phyloP scores from a whole-genome alignment of 2,797 vertebrate species.

The Hydrophis major region DNA sequence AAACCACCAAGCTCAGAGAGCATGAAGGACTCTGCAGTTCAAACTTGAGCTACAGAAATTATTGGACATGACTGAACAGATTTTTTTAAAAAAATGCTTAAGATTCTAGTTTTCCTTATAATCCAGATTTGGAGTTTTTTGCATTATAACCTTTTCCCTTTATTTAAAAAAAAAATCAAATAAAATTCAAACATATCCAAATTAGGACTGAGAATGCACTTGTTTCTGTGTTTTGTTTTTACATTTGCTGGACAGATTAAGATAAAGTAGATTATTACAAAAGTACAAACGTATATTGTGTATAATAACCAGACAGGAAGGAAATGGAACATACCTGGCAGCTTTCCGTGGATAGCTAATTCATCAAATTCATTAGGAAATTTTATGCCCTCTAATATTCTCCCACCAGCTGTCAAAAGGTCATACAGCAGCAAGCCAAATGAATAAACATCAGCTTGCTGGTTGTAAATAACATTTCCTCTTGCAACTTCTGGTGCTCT shows the following conservation, averaged over 20 bases:
- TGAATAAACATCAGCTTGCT: conserved; percentile 94
- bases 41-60: not conserved
- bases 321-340: conserved; percentile 80
- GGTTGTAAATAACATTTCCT: conserved; percentile 94
- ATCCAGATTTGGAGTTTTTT: not conserved
- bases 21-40: not conserved
- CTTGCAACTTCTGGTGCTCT: conserved; percentile 92
- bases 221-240: not conserved
- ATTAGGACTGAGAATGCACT: not conserved
- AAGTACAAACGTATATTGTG: not conserved
- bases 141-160: not conserved
- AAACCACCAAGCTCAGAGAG: not conserved
- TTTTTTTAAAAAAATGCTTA: not conserved
- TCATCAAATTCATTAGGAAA: conserved; percentile 99
- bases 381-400: conserved; percentile 92
- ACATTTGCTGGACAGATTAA: not conserved
- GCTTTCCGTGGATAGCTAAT: conserved; percentile 88
- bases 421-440: conserved; percentile 96
- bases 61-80: not conserved
- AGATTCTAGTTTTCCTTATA: conserved; percentile 10
- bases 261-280: not conserved
- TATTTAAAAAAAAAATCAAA: not conserved
- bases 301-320: conserved; percentile 2
- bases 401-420: conserved; percentile 88
- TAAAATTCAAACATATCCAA: not conserved